phyloP scores from a whole-genome alignment of 2,888 invertebrate genomes.

The Drosophila birchii region DNA sequence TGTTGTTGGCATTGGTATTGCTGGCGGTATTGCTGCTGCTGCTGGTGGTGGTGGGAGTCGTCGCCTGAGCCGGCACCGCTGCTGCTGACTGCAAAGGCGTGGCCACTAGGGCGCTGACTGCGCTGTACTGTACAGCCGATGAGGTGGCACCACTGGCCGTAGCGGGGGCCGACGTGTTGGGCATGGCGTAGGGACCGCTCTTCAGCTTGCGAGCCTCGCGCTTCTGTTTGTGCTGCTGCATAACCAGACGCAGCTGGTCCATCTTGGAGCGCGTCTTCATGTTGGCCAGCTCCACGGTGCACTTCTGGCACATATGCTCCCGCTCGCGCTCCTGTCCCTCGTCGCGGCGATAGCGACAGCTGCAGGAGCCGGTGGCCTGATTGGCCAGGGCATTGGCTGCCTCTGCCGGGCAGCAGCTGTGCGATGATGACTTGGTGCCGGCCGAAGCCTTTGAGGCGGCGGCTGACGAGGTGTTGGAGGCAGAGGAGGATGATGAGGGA shows the following conservation, averaged over 20 bases:
- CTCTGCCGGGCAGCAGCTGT: conserved; percentile 37
- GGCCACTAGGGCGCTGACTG: conserved; percentile 57
- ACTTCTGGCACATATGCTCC: conserved; percentile 85
- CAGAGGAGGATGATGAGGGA: not conserved
- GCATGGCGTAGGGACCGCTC: conserved; percentile 87
- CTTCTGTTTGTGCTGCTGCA: conserved; percentile 95
- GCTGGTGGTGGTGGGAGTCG: conserved; percentile 25
- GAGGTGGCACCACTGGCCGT: conserved; percentile 1
- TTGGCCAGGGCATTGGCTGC: conserved; percentile 24
- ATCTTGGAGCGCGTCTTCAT: conserved; percentile 93
- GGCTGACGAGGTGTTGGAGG: not conserved
- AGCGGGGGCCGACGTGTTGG: conserved; percentile 34
- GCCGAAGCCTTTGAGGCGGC: conserved; percentile 9
- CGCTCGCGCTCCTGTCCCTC: conserved; percentile 66
- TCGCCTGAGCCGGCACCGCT: conserved; percentile 4
- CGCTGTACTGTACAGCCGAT: conserved; percentile 48
- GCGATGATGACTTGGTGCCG: conserved; percentile 28
- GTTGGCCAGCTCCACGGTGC: conserved; percentile 88
- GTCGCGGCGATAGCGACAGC: conserved; percentile 73
- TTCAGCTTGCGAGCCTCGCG: conserved; percentile 91
- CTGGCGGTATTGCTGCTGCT: conserved; percentile 31
- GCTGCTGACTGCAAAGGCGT: conserved; percentile 13
- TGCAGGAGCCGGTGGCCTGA: conserved; percentile 57
- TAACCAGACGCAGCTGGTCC: conserved; percentile 93
- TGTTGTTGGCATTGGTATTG: conserved; percentile 40